A percentile compares a stretch with the other conserved stretches of the same genome.
phyloP scores from a whole-genome alignment of 2,797 vertebrate genomes.

The Phataginus tricuspis region DNA sequence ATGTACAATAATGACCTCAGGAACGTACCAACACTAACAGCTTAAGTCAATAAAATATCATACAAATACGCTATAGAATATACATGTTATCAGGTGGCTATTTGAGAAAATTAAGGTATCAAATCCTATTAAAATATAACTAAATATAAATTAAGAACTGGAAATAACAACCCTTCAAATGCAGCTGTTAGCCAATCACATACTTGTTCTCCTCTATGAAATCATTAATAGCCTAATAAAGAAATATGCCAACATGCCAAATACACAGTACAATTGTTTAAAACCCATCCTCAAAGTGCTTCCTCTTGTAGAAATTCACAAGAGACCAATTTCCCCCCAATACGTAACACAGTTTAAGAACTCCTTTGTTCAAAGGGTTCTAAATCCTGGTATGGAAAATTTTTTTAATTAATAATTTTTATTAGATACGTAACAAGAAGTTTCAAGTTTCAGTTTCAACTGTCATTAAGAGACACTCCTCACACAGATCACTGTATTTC shows the following conservation, averaged over 20 bases:
- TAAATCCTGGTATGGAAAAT: slow-evolving; percentile 22
- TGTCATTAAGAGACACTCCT: slow-evolving; percentile 30
- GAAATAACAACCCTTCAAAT: slow-evolving; percentile 48
- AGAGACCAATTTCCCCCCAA: slow-evolving; percentile 28
- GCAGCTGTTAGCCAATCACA: background rate
- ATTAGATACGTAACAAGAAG: background rate
- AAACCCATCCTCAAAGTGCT: slow-evolving; percentile 48
- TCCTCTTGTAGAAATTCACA: slow-evolving; percentile 35
- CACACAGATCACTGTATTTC: background rate
- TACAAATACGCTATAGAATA: background rate
- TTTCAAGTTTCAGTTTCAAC: background rate
- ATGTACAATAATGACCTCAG: slow-evolving; percentile 1
- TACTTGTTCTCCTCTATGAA: slow-evolving; percentile 53
- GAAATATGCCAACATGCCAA: slow-evolving; percentile 26
- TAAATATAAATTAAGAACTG: slow-evolving; percentile 59
- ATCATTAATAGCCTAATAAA: slow-evolving; percentile 57
- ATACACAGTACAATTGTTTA: background rate
- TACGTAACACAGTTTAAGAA: background rate
- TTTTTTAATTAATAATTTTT: background rate
- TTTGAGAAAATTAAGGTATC: slow-evolving; percentile 47
- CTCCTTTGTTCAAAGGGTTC: background rate
- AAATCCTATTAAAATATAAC: slow-evolving; percentile 64
- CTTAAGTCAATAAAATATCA: slow-evolving; percentile 51
- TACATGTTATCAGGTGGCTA: background rate
- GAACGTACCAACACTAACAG: background rate